Conservation (phyloP, 2,888 invertebrate species). For the Andricus curvator region DNA sequence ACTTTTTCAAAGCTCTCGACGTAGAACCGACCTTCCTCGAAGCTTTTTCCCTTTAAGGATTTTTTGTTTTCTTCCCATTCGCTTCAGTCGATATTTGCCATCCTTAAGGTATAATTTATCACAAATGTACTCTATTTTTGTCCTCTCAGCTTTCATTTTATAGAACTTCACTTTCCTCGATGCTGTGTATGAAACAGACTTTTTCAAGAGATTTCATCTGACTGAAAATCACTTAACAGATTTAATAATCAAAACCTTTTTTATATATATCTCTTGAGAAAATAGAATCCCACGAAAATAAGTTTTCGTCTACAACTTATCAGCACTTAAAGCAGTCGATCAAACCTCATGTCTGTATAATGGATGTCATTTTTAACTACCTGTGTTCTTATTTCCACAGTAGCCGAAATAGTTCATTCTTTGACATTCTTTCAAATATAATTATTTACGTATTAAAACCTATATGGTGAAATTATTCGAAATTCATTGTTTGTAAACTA, state of each 20-base stretch:
- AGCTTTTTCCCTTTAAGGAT: constrained; percentile 32
- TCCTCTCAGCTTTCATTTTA: constrained; percentile 19
- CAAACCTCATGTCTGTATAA: background rate
- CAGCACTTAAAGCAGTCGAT: background rate
- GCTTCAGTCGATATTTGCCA: constrained; percentile 37
- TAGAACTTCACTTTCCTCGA: constrained; percentile 19
- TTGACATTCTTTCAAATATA: too few relatives aligned
- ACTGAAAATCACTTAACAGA: background rate
- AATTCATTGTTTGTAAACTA: background rate
- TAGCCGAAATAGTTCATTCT: too few relatives aligned
- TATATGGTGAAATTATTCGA: background rate
- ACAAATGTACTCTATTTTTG: constrained; percentile 32
- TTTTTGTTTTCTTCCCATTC: constrained; percentile 16
- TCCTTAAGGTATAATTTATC: constrained; percentile 40
- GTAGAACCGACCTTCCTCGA: constrained; percentile 31
- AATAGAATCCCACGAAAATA: background rate
- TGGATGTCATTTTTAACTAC: too few relatives aligned
- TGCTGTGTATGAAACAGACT: constrained; percentile 1
- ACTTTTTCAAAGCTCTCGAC: constrained; percentile 17
- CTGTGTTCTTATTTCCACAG: too few relatives aligned
- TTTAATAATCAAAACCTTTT: constrained; percentile 19
- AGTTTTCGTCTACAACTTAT: background rate
- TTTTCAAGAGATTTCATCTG: background rate
- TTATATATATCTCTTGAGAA: background rate
- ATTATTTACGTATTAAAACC: too few relatives aligned